These are phyloP conservation scores for Ctenomys sociabilis DNA, from an alignment of 2,113 vertebrate species.

Conservation along the genomic window DNA sequence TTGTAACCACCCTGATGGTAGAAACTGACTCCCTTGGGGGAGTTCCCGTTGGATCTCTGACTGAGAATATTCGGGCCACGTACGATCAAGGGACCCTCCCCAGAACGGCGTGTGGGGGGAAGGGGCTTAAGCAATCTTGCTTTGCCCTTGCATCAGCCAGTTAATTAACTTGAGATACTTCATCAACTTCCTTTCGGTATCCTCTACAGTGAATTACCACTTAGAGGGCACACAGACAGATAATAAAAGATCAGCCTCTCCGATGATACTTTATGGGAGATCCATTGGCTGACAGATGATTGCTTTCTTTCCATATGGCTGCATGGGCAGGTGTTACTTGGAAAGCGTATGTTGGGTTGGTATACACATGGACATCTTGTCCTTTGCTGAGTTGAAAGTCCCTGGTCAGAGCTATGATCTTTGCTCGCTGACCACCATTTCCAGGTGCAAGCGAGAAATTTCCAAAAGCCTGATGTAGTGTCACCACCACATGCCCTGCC, in stretches of 20 bases:
- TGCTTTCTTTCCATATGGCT: not conserved
- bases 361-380: too few relatives aligned
- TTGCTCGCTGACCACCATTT: too few relatives aligned
- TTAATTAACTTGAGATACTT: not conserved
- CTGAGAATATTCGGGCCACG: not conserved
- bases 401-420: too few relatives aligned
- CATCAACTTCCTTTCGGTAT: not conserved
- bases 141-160: not conserved
- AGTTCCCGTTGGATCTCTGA: too few relatives aligned
- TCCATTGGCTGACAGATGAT: not conserved
- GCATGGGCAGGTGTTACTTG: not conserved
- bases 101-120: not conserved
- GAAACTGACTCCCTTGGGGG: too few relatives aligned
- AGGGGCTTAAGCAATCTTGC: not conserved
- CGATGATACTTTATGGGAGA: not conserved
- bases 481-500: not conserved
- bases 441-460: too few relatives aligned
- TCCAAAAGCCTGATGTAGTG: too few relatives aligned
- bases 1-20: too few relatives aligned
- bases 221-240: not conserved
- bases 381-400: too few relatives aligned
- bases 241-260: not conserved
- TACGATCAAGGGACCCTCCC: not conserved
- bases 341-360: not conserved
- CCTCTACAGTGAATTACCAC: not conserved